Percentiles rank a stretch among this genome's conserved stretches.
Evolutionary conservation across 2,113 vertebrate species (phyloP).

Genomic region (Uria aalge): DNA sequence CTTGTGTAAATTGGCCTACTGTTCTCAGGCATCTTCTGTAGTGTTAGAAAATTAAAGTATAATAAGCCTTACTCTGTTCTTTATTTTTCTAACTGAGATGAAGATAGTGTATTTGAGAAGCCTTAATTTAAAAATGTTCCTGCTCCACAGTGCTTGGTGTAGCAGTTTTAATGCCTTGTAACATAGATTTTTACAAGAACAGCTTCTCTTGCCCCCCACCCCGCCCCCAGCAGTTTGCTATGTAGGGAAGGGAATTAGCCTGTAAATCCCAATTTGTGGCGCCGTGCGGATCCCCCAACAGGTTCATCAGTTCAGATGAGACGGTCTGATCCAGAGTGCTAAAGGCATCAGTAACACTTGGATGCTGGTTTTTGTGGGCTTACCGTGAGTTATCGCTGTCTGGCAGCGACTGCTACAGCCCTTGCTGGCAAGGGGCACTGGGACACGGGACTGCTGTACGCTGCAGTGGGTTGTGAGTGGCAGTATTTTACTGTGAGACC

Average conservation of each 20-base stretch:
- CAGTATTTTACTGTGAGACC: not conserved
- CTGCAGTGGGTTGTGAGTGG: not conserved
- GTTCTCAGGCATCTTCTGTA: not conserved
- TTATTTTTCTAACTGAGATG: not conserved
- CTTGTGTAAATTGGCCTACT: not conserved
- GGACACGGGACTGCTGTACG: accelerated
- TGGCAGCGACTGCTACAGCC: not conserved
- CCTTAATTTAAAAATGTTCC: not conserved
- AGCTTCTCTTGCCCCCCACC: not conserved
- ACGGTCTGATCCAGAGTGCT: not conserved
- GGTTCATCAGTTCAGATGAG: not conserved
- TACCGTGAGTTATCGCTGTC: not conserved
- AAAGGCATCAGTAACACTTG: not conserved
- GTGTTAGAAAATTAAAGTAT: not conserved
- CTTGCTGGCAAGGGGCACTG: not conserved
- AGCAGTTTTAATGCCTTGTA: not conserved
- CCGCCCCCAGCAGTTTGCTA: not conserved
- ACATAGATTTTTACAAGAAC: not conserved
- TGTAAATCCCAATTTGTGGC: not conserved
- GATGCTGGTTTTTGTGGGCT: not conserved
- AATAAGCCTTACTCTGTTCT: not conserved
- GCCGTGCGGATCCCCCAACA: not conserved
- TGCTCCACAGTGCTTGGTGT: not conserved
- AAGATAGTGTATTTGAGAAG: not conserved
- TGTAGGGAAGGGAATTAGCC: not conserved